These are phyloP conservation scores for Columba janthina DNA, from an alignment of 2,113 vertebrate genomes.

Conservation along the genomic window DNA sequence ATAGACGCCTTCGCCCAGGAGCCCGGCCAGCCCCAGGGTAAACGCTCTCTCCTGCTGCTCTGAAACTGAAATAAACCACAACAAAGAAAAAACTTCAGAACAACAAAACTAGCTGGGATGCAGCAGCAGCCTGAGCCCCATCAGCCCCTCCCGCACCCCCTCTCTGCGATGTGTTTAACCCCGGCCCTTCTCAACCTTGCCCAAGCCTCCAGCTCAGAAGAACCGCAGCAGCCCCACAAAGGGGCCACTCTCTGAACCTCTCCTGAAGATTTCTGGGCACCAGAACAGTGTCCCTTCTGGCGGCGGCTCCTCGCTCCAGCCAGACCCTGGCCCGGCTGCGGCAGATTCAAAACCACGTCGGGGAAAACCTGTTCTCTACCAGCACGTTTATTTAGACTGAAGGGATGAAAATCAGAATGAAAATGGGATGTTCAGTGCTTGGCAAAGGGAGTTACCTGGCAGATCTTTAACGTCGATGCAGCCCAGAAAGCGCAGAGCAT, in stretches of 20 bases:
- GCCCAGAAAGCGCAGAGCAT: constrained; percentile 92
- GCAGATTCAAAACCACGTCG: fast-evolving
- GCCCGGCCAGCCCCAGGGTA: constrained; percentile 91
- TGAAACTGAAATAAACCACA: constrained; percentile 73
- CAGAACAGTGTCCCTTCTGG: not conserved
- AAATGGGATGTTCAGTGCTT: fast-evolving
- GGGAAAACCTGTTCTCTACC: not conserved
- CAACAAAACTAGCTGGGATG: not conserved
- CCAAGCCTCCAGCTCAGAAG: not conserved
- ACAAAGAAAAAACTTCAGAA: not conserved
- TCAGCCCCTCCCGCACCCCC: not conserved
- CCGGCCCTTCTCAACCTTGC: not conserved
- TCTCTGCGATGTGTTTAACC: not conserved
- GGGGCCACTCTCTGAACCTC: not conserved
- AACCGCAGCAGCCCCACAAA: not conserved
- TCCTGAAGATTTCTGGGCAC: not conserved
- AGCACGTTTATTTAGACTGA: fast-evolving
- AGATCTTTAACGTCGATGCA: constrained; percentile 94
- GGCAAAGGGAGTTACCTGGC: constrained; percentile 75
- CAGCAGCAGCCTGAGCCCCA: not conserved
- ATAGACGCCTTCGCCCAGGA: constrained; percentile 95
- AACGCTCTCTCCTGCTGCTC: constrained; percentile 98
- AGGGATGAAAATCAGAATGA: fast-evolving
- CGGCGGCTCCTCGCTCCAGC: not conserved
- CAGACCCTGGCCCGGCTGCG: fast-evolving